Percentiles rank a stretch among this genome's conserved stretches.
phyloP scores from a whole-genome alignment of 2,113 vertebrate species.

The Pygoscelis adeliae region DNA sequence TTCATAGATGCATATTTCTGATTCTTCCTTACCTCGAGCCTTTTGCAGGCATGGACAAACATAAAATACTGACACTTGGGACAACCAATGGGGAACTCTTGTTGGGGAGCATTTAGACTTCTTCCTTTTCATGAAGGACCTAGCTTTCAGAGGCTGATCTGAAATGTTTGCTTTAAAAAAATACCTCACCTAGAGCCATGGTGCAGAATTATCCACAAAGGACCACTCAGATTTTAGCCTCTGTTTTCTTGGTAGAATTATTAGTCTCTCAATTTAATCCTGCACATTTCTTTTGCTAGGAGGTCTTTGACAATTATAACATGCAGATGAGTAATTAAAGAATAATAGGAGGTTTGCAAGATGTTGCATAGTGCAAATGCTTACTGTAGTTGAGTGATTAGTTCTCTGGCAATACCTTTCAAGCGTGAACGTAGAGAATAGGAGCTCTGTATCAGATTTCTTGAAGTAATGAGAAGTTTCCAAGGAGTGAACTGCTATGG shows the following conservation, averaged over 20 bases:
- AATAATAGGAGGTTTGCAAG: not conserved
- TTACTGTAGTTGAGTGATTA: not conserved
- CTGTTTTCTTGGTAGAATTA: not conserved
- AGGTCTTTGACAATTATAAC: not conserved
- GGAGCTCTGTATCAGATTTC: not conserved
- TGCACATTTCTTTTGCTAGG: not conserved
- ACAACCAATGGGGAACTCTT: not conserved
- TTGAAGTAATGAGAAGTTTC: not conserved
- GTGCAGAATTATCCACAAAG: not conserved
- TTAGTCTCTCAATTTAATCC: not conserved
- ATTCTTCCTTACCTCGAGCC: not conserved
- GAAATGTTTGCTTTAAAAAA: not conserved
- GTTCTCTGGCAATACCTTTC: not conserved
- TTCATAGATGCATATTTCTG: not conserved
- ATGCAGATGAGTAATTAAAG: not conserved
- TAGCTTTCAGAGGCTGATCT: not conserved
- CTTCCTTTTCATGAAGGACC: not conserved
- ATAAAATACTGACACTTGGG: not conserved
- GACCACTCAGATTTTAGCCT: not conserved
- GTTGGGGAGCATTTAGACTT: not conserved
- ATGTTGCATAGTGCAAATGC: not conserved
- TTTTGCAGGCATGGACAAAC: not conserved
- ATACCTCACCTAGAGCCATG: not conserved
- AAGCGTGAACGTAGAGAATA: fast-evolving
- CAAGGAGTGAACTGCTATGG: not conserved